Percentiles rank a stretch among this genome's conserved stretches.
Conservation (phyloP, 2,113 vertebrate genomes). For the Dascyllus trimaculatus region DNA sequence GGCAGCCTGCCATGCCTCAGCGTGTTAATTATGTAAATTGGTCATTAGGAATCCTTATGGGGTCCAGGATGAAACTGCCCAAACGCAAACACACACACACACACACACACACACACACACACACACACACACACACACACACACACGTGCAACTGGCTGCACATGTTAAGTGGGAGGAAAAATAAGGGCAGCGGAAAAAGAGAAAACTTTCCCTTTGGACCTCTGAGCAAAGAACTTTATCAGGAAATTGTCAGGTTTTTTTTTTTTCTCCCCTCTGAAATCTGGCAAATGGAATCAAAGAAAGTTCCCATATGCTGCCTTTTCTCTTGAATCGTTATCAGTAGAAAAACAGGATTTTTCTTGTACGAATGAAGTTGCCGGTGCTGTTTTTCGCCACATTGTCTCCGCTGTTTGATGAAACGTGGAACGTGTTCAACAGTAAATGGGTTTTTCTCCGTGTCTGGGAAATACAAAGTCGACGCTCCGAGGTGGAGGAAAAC, state of each 20-base stretch:
- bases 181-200: conserved; percentile 46
- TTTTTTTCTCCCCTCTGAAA: not conserved
- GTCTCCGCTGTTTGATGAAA: conserved; percentile 6
- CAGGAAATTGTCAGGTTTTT: conserved; percentile 20
- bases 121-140: not conserved
- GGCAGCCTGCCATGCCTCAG: conserved; percentile 65
- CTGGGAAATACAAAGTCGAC: not conserved
- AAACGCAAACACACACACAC: conserved; percentile 16
- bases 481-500: not conserved
- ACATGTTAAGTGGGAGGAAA: conserved; percentile 57
- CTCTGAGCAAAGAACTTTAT: conserved; percentile 23
- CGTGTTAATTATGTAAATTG: conserved; percentile 81
- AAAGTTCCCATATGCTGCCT: not conserved
- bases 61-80: conserved; percentile 55
- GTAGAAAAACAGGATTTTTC: not conserved
- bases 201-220: conserved; percentile 22
- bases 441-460: conserved; percentile 1
- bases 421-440: not conserved
- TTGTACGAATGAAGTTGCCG: not conserved
- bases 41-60: conserved; percentile 70
- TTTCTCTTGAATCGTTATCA: not conserved
- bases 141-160: conserved; percentile 39
- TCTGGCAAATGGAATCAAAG: not conserved
- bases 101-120: not conserved
- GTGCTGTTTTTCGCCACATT: not conserved